Conservation (phyloP, 2,888 invertebrate genomes). For the Lasioglossum leucozonium region DNA sequence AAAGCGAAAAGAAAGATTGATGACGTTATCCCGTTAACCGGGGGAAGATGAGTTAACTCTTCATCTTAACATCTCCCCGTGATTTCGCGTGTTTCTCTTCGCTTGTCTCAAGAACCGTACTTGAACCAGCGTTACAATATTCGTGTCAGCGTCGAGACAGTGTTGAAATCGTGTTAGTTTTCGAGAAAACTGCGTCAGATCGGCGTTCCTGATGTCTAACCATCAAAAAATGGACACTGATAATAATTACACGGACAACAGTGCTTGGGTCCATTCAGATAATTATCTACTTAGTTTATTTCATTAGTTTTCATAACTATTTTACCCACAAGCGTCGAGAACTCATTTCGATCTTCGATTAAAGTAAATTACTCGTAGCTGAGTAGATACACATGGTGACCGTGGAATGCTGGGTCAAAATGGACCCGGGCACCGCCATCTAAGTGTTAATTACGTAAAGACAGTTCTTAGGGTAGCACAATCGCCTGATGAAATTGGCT, state of each 20-base stretch:
- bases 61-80: not conserved
- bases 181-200: not conserved
- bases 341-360: not conserved
- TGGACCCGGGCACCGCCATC: not conserved
- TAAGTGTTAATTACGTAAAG: not conserved
- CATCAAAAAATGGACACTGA: not conserved
- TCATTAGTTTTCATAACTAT: not conserved
- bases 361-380: not conserved
- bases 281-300: not conserved
- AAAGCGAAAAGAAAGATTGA: not conserved
- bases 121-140: not conserved
- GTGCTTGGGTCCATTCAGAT: not conserved
- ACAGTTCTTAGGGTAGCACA: not conserved
- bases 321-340: not conserved
- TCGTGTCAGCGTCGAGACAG: not conserved
- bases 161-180: not conserved
- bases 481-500: not conserved
- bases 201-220: not conserved
- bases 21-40: not conserved
- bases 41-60: not conserved
- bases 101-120: not conserved
- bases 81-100: not conserved
- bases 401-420: not conserved
- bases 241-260: not conserved
- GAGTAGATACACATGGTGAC: too few relatives aligned